Evolutionary conservation across 2,797 vertebrate genomes (phyloP).

Genomic region (Sitta carolinensis): DNA sequence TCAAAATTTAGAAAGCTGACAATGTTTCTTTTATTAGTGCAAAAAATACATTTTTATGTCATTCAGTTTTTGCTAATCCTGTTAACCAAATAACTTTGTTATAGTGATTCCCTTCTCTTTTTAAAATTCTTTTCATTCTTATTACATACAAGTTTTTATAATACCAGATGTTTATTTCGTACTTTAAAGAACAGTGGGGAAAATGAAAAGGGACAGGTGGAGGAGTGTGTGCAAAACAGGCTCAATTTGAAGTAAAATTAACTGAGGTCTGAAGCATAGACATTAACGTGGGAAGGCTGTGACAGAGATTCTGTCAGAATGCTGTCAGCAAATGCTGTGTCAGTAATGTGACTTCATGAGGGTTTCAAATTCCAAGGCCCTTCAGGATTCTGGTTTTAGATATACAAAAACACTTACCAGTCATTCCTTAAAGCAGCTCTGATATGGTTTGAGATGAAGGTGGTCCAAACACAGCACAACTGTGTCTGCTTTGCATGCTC

Average conservation of each 20-base stretch:
- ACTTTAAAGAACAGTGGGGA: not conserved
- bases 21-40: not conserved
- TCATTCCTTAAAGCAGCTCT: not conserved
- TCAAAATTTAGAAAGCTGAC: not conserved
- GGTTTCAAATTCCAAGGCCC: not conserved
- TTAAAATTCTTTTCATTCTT: not conserved
- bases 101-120: not conserved
- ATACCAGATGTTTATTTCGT: not conserved
- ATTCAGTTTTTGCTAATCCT: not conserved
- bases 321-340: not conserved
- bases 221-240: not conserved
- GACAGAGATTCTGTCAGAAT: not conserved
- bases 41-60: not conserved
- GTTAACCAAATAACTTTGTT: not conserved
- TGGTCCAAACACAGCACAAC: not conserved
- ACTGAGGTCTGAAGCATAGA: not conserved
- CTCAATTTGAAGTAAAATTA: not conserved
- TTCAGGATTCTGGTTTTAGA: not conserved
- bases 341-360: not conserved
- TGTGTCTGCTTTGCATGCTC: not conserved
- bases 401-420: not conserved
- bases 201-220: rapidly evolving
- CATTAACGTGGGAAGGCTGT: not conserved
- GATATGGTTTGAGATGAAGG: not conserved
- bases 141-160: not conserved